phyloP scores from a whole-genome alignment of 2,797 vertebrate species.

The Rhynchonycteris naso region DNA sequence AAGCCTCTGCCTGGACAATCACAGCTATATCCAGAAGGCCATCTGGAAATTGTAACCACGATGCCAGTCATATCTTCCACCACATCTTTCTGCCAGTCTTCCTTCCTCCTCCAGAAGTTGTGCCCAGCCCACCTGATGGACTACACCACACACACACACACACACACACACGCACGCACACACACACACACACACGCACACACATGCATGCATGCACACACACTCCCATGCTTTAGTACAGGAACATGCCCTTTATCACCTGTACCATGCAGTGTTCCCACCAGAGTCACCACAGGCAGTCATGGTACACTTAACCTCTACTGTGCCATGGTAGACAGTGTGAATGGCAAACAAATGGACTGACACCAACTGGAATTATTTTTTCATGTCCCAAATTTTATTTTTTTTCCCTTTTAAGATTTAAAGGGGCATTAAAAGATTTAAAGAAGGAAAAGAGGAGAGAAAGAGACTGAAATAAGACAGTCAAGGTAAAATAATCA shows the following conservation, averaged over 20 bases:
- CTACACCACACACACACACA: background rate
- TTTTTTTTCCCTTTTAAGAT: slow-evolving; percentile 6
- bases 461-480: background rate
- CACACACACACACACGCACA: too few relatives aligned
- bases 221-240: background rate
- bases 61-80: background rate
- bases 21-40: background rate
- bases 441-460: background rate
- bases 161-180: background rate
- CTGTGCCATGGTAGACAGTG: background rate
- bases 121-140: background rate
- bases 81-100: background rate
- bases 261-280: background rate
- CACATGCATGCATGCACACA: too few relatives aligned
- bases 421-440: background rate
- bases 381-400: background rate
- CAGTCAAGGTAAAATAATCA: background rate
- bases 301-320: background rate
- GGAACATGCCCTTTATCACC: background rate
- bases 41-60: background rate
- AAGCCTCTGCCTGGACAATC: background rate
- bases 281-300: background rate
- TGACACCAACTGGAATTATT: background rate
- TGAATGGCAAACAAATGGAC: background rate
- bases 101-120: background rate